Base-by-base conservation (phyloP, 2,888 invertebrate species). In the Euplagia quadripunctaria region DNA sequence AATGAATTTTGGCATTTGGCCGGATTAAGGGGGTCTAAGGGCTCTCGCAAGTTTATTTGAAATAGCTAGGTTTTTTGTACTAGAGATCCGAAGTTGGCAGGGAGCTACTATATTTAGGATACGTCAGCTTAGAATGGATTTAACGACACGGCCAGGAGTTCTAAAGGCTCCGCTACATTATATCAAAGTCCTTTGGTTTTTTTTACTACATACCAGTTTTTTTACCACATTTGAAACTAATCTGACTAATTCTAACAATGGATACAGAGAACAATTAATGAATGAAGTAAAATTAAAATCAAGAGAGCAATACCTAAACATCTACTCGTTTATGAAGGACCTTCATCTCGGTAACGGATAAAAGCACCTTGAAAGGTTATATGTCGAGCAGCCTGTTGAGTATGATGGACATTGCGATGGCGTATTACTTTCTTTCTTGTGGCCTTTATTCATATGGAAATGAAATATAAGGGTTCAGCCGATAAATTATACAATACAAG, bases 381-480 rank as follows among this genome's bases (percentile, higher is more conserved):
- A 68, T n/a, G 42, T 51, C 5, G 55, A 43, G 51, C 14, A 68
- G 20, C 43, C 68, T 43, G 68, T 68, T 43, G 58, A 42, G 43
- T 66, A 65, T 52, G 68, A 68, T 68, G 68, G 68, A 58, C 55
- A 68, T 55, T 65, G 43, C 64, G 14, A n/a, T 49, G 14, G 46
- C 20, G 6, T 20, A 46, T 43, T 65, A 49, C 65, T 65, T 65
- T 63, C 31, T 63, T 63, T 46, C 31, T 46, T 58, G 42, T 55
- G 68, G 43, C 55, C 55, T 68, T 20, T 43, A 42, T 68, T 68
- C 68, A 68, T 43, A 55, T 68, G 55, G 68, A 68, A 68, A 68
- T 68, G 55, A 68, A 68, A 68, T 68, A 43, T 58, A 68, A 58
- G 55, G 68, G 55, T 66, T 41, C 55, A 43, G 20, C 55, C 12